These are phyloP conservation scores for Cliona cf. orientalis DNA, from an alignment of 37 sponge, comb jelly and placozoan genomes.

Conservation along the genomic window DNA sequence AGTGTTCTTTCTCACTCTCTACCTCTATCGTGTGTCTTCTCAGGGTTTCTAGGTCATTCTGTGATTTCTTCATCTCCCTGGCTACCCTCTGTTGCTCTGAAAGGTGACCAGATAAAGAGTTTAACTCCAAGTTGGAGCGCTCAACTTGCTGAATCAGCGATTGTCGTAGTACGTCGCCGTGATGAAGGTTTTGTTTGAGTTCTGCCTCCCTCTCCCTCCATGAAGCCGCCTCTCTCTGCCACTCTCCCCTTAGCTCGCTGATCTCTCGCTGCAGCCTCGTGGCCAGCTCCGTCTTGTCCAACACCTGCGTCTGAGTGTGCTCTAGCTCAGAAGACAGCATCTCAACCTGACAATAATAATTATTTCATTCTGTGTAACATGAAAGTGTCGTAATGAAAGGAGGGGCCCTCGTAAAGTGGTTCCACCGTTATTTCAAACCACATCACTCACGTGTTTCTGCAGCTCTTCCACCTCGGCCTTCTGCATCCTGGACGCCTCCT, in stretches of 20 bases:
- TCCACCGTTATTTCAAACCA: too few species aligned
- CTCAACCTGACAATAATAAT: constrained; percentile 5
- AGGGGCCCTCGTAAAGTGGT: not conserved
- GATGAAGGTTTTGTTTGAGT: constrained; percentile 12
- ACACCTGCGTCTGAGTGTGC: constrained; percentile 17
- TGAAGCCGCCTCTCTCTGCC: not conserved
- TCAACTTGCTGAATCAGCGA: constrained; percentile 33
- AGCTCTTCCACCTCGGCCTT: constrained; percentile 1
- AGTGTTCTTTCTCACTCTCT: constrained; percentile 12
- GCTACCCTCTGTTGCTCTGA: not conserved
- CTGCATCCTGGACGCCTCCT: constrained; percentile 15
- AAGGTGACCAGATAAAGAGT: not conserved
- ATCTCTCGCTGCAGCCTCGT: constrained; percentile 18
- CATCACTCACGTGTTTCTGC: constrained; percentile 18
- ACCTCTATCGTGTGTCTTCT: not conserved
- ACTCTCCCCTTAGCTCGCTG: not conserved
- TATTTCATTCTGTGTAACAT: not conserved
- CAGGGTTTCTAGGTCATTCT: constrained; percentile 6
- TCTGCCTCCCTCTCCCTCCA: constrained; percentile 5
- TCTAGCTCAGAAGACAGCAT: constrained; percentile 17
- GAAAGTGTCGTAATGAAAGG: not conserved
- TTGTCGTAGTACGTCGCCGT: constrained; percentile 34
- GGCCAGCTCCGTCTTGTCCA: constrained; percentile 1
- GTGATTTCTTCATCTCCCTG: constrained; percentile 6
- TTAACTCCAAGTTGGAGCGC: constrained; percentile 10